Base-by-base conservation (phyloP, 2,113 vertebrate genomes). In the Pholis gunnellus region DNA sequence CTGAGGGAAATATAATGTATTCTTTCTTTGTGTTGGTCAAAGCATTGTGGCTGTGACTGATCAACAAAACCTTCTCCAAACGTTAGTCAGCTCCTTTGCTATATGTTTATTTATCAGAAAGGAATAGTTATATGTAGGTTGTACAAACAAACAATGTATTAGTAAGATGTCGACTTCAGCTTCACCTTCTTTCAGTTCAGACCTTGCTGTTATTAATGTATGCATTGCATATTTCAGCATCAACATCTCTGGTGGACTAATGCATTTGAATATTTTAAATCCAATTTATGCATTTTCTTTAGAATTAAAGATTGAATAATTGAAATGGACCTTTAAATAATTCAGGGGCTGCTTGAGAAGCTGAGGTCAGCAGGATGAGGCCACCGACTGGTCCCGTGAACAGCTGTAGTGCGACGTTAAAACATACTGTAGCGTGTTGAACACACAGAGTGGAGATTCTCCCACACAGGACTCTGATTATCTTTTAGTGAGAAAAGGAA, bases 221-320 rank as follows among this genome's bases (percentile, higher is more conserved):
- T 6, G 54, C 20, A 22, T 17, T 79, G 15, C 46, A 79, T 29
- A 76, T 65, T n/a, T 3, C 3, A 78, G 66, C 36, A 25, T 60
- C 69, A 64, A 48, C 72, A 46, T 27, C 59, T 79, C 31, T 65
- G 29, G 9, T 50, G 13, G 18, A 79, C 65, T 71, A 42, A 80
- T 77, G 70, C 66, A 78, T 85, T 80, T 80, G 42, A 89, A 89
- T 79, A 90, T 88, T 86, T 91, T 72, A 87, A 87, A 84, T 79
- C 72, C 75, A 79, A 76, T 88, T 77, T 50, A 31, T 87, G 68
- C 68, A 79, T 82, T 91, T 92, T 77, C 61, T 73, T 80, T 80
- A 57, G 52, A 88, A 91, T 82, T 84, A 84, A 82, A 88, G 48
- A 79, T 85, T 69, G 38, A 79, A 81, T 79, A 88, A 88, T 78